Base-by-base conservation (phyloP, 2,113 vertebrate species). In the Leucosticte australis region DNA sequence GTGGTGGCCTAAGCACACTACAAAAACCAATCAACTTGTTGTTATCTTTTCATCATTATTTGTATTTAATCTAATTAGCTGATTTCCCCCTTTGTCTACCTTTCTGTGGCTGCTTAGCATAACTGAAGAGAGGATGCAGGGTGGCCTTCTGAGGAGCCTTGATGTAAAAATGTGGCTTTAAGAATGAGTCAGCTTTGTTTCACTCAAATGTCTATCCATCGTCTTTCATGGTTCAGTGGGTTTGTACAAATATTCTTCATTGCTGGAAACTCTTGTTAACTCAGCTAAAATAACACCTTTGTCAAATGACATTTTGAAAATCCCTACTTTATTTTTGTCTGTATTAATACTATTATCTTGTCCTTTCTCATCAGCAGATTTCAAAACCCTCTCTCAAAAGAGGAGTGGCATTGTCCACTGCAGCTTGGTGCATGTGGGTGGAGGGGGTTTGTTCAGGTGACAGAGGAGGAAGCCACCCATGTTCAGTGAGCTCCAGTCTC, bases 141-240 rank as follows among this genome's bases (percentile, higher is more conserved):
- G 28, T 78, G 69, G 44, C 49, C 31, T 95, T 97, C 93, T 1
- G 11, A 65, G 80, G 92, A 95, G 62, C 53, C 21, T 82, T 37
- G 11, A 62, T 78, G n/a, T 64, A 68, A 84, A 81, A 92, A 44
- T 37, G 30, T 60, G 49, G 41, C 64, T 92, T 86, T 78, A 69
- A 4, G 15, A 79, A 96, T 96, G 88, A 97, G 65, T 97, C 94
- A 95, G 24, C 42, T 87, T 64, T 83, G 68, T 52, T 75, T 93
- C 62, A 65, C 55, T 86, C 35, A 65, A 44, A 88, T 63, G 35
- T 56, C 75, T 94, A 1, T 90, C 73, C 60, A 50, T 92, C 39
- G 11, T 80, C 64, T 94, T 89, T 94, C 73, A 60, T 42, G 31
- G 56, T 90, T 90, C 49, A 65, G 4, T 64, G 67, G 46, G 60